Evolutionary conservation across 2,113 vertebrate genomes (phyloP).

Genomic region (Aspiorhynchus laticeps): DNA sequence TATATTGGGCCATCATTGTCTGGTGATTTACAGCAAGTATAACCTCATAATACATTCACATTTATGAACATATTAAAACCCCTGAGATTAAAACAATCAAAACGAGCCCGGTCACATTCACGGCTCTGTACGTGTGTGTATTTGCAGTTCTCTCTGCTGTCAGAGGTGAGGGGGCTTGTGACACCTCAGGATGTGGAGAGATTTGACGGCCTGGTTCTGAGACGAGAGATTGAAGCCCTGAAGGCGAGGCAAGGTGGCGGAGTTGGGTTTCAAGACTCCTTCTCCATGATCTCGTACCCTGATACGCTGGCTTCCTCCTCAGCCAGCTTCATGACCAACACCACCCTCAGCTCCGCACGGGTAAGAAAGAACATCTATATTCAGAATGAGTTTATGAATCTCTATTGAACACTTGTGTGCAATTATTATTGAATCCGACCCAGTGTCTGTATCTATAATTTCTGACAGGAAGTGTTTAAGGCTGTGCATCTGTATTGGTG

Average conservation of each 20-base stretch:
- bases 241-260: conserved; percentile 84
- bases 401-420: not conserved
- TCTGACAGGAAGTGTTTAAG: not conserved
- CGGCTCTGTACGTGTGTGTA: not conserved
- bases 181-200: conserved; percentile 88
- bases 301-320: conserved; percentile 87
- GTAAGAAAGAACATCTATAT: conserved; percentile 69
- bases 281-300: conserved; percentile 88
- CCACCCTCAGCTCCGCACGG: conserved; percentile 94
- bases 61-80: conserved; percentile 33
- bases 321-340: conserved; percentile 92
- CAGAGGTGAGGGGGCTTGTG: conserved; percentile 88
- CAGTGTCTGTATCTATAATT: conserved; percentile 9
- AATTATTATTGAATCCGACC: not conserved
- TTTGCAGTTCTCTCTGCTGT: conserved; percentile 90
- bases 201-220: conserved; percentile 91
- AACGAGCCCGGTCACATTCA: not conserved
- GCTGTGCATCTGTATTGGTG: not conserved
- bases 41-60: conserved; percentile 13
- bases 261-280: conserved; percentile 73
- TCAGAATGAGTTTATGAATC: not conserved
- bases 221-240: conserved; percentile 92
- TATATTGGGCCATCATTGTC: conserved; percentile 7
- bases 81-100: conserved; percentile 12
- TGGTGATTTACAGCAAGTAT: conserved; percentile 25